Evolutionary conservation across 2,888 invertebrate genomes (phyloP).

Genomic region (Andrena hattorfiana): DNA sequence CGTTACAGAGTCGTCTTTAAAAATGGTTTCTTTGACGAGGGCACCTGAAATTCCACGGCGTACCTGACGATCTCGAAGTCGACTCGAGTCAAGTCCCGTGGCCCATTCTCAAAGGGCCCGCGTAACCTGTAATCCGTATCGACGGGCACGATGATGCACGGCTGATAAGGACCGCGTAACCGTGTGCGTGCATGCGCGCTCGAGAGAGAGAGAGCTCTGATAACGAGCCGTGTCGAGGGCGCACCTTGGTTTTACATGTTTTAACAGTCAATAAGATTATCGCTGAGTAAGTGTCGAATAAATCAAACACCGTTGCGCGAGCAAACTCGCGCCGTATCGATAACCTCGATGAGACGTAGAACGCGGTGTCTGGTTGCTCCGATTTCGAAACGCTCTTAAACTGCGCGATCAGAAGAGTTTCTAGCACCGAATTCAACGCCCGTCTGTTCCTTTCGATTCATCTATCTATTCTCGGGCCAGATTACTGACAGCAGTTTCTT

Average conservation of each 20-base stretch:
- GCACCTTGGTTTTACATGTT: conserved; percentile 76
- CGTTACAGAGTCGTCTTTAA: not conserved
- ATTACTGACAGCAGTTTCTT: not conserved
- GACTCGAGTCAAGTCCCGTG: not conserved
- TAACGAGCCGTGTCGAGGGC: conserved; percentile 57
- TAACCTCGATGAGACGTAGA: conserved; percentile 60
- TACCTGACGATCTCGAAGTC: not conserved
- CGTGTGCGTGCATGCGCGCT: conserved; percentile 28
- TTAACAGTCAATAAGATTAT: conserved; percentile 80
- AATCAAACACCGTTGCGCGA: conserved; percentile 76
- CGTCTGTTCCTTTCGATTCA: not conserved
- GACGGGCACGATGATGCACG: conserved; percentile 42
- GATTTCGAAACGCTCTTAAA: conserved; percentile 40
- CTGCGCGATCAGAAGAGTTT: not conserved
- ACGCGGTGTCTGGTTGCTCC: conserved; percentile 36
- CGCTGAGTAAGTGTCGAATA: conserved; percentile 77
- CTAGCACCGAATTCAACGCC: not conserved
- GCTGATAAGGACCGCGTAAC: conserved; percentile 42
- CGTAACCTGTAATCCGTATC: conserved; percentile 34
- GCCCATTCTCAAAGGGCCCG: conserved; percentile 9
- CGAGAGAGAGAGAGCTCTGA: conserved; percentile 37
- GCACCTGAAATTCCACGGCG: conserved; percentile 5
- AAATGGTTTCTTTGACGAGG: not conserved
- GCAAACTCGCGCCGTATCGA: conserved; percentile 67
- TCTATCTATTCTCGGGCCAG: not conserved